Conservation (phyloP, 2,888 invertebrate species). For the Calliopum simillimum region DNA sequence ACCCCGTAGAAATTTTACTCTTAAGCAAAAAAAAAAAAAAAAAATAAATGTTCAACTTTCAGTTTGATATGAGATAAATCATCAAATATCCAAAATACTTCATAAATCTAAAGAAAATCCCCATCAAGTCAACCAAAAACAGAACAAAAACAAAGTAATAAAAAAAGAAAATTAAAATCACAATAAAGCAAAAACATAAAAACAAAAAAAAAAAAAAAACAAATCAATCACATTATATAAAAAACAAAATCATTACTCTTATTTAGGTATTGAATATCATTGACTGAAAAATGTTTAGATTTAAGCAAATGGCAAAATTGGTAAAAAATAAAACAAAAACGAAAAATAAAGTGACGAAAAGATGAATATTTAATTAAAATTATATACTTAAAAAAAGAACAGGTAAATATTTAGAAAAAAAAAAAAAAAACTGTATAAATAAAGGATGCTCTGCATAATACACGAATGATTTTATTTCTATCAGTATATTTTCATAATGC, state of each 20-base stretch:
- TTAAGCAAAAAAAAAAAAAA: conserved; percentile 21
- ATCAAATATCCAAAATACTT: conserved; percentile 29
- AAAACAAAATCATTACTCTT: conserved; percentile 36
- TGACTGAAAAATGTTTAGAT: conserved; percentile 57
- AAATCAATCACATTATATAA: conserved; percentile 37
- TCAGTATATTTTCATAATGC: no score
- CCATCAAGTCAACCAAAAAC: conserved; percentile 5
- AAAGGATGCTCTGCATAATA: conserved; percentile 59
- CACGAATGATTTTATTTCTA: conserved; percentile 1
- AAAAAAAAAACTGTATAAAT: conserved; percentile 42
- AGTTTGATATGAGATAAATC: conserved; percentile 31
- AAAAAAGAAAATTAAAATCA: background rate
- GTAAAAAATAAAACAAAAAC: conserved; percentile 28
- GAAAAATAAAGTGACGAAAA: conserved; percentile 6
- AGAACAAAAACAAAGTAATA: background rate
- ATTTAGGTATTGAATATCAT: conserved; percentile 55
- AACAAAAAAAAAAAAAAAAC: conserved; percentile 35
- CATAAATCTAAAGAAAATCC: conserved; percentile 1
- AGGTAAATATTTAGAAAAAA: conserved; percentile 6
- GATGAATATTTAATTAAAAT: conserved; percentile 25
- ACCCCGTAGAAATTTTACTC: conserved; percentile 32
- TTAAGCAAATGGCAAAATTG: conserved; percentile 27
- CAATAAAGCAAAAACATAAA: conserved; percentile 27
- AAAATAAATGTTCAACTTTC: conserved; percentile 25
- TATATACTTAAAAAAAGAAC: conserved; percentile 20